A percentile compares a stretch with the other conserved stretches of the same genome.
phyloP scores from a whole-genome alignment of 2,113 vertebrate species.

The Enhydra lutris region DNA sequence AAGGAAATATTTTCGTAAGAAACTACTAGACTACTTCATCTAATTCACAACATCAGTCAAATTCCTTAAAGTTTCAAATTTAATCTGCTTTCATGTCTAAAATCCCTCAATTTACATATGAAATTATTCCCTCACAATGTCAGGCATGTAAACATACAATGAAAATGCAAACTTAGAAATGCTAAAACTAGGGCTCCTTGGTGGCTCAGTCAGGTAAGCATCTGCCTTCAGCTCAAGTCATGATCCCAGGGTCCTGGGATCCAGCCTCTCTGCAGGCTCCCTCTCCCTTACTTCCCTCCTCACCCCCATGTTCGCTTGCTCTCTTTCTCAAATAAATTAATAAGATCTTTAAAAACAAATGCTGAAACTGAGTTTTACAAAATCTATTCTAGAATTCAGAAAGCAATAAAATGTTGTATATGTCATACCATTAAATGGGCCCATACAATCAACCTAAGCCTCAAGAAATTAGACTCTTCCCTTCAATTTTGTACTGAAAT shows the following conservation, averaged over 20 bases:
- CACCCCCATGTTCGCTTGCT: too few species aligned
- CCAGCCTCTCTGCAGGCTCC: too few species aligned
- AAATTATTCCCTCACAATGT: not conserved
- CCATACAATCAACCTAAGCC: not conserved
- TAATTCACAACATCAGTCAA: not conserved
- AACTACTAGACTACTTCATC: not conserved
- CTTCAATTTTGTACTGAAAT: not conserved
- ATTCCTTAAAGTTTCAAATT: not conserved
- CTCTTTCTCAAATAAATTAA: too few species aligned
- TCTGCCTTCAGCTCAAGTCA: too few species aligned
- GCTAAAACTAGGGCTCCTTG: too few species aligned
- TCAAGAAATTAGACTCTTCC: not conserved
- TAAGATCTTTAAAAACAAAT: too few species aligned
- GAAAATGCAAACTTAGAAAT: not conserved
- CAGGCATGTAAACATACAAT: not conserved
- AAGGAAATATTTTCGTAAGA: not conserved
- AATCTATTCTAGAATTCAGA: not conserved
- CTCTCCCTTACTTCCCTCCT: too few species aligned
- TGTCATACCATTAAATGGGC: not conserved
- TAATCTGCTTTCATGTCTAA: conserved; percentile 75
- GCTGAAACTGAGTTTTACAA: not conserved
- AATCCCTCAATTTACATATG: not conserved
- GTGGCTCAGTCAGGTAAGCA: too few species aligned
- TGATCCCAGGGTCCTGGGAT: too few species aligned
- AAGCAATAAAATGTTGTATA: not conserved